Conservation (phyloP, 2,113 vertebrate genomes). For the Xenus cinereus region DNA sequence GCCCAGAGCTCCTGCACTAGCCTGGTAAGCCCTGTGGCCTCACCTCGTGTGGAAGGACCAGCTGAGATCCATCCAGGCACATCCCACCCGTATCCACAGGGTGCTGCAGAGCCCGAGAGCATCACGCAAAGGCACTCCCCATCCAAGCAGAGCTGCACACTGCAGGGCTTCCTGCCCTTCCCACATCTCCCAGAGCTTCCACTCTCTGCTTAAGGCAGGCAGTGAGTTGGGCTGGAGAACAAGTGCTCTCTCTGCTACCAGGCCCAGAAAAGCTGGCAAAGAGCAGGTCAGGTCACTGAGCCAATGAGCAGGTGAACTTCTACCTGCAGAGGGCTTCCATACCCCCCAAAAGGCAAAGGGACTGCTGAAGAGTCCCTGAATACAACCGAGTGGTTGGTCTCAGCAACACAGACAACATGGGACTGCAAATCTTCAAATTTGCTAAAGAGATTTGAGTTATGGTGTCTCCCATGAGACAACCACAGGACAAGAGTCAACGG, state of each 20-base stretch:
- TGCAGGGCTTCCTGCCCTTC: not conserved
- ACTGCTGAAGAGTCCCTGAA: not conserved
- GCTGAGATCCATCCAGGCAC: not conserved
- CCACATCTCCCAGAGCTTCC: not conserved
- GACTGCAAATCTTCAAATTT: not conserved
- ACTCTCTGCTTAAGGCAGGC: not conserved
- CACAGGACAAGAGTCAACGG: not conserved
- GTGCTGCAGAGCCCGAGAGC: not conserved
- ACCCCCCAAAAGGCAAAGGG: not conserved
- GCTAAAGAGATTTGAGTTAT: not conserved
- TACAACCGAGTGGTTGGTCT: no score
- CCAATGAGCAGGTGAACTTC: not conserved
- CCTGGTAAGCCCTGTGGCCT: not conserved
- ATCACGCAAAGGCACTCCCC: not conserved
- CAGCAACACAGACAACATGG: not conserved
- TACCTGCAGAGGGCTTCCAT: not conserved
- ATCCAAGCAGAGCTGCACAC: not conserved
- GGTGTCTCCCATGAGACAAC: rapidly evolving
- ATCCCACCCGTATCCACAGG: not conserved
- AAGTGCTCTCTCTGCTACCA: not conserved
- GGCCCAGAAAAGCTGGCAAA: not conserved
- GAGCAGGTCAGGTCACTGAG: not conserved
- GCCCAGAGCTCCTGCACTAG: not conserved
- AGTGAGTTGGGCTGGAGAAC: not conserved
- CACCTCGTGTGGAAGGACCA: not conserved